Evolutionary conservation across 1,140 invertebrate species (phyloP).

Genomic region (Drosophila grimshawi): DNA sequence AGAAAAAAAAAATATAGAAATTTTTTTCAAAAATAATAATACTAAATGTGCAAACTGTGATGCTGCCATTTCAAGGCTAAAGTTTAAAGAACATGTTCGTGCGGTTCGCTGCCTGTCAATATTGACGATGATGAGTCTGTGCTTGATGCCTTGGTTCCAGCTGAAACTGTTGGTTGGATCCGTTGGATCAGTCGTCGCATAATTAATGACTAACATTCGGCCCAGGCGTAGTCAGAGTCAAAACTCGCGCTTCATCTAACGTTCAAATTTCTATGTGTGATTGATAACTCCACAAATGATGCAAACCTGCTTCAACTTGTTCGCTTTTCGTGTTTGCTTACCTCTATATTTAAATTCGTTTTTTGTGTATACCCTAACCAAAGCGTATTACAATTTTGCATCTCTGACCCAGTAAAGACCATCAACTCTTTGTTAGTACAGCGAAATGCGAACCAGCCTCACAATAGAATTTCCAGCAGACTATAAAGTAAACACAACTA

Average conservation of each 20-base stretch:
- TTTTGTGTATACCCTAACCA: conserved; percentile 8
- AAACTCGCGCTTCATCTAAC: conserved; percentile 80
- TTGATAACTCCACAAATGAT: conserved; percentile 78
- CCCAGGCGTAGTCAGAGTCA: conserved; percentile 79
- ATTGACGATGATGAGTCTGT: conserved; percentile 77
- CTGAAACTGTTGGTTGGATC: conserved; percentile 18
- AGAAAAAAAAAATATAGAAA: conserved; percentile 47
- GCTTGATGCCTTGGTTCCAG: conserved; percentile 17
- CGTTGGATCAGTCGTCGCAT: conserved; percentile 57
- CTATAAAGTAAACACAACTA: too few species aligned
- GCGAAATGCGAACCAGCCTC: too few species aligned
- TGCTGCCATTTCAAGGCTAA: conserved; percentile 71
- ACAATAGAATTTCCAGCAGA: too few species aligned
- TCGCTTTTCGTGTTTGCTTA: conserved; percentile 32
- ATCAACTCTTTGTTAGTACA: not conserved
- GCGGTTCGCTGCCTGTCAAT: conserved; percentile 64
- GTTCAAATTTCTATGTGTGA: conserved; percentile 76
- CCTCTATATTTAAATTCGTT: conserved; percentile 1
- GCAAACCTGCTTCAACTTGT: conserved; percentile 68
- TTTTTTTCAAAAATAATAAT: conserved; percentile 43
- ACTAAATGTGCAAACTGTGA: conserved; percentile 55
- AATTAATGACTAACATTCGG: conserved; percentile 82
- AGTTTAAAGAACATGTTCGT: conserved; percentile 77
- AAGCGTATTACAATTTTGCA: not conserved
- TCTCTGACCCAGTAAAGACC: too few species aligned